Conservation (phyloP, 2,113 vertebrate species). For the Ceratotherium simum region DNA sequence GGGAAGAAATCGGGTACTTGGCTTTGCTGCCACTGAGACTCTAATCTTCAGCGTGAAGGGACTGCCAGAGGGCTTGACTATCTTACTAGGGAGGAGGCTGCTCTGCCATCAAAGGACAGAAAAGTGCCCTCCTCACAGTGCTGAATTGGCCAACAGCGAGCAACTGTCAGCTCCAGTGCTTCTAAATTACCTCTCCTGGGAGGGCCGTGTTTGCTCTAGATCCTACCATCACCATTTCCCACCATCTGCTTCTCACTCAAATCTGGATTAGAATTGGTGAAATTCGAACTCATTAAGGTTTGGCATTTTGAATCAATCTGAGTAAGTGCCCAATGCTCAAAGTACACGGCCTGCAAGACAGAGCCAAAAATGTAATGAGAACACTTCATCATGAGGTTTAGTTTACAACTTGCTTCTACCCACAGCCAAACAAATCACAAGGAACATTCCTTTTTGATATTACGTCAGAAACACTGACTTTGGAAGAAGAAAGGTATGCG, state of each 20-base stretch:
- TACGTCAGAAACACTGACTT: not conserved
- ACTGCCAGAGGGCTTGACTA: not conserved
- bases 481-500: not conserved
- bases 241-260: conserved; percentile 72
- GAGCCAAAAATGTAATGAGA: conserved; percentile 50
- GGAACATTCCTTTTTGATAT: not conserved
- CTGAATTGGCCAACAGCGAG: not conserved
- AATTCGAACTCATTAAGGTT: conserved; percentile 61
- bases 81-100: not conserved
- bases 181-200: conserved; percentile 45
- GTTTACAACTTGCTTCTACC: not conserved
- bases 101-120: not conserved
- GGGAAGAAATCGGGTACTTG: not conserved
- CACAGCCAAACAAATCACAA: not conserved
- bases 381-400: not conserved
- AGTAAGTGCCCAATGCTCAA: conserved; percentile 50
- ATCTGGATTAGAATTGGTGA: conserved; percentile 59
- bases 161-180: conserved; percentile 18
- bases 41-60: not conserved
- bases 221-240: not conserved
- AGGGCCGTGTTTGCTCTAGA: conserved; percentile 22
- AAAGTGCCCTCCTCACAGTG: not conserved
- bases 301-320: conserved; percentile 60
- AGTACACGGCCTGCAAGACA: conserved; percentile 22
- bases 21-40: not conserved